Evolutionary conservation across 2,888 invertebrate genomes (phyloP).

Genomic region (Catocala sponsa): DNA sequence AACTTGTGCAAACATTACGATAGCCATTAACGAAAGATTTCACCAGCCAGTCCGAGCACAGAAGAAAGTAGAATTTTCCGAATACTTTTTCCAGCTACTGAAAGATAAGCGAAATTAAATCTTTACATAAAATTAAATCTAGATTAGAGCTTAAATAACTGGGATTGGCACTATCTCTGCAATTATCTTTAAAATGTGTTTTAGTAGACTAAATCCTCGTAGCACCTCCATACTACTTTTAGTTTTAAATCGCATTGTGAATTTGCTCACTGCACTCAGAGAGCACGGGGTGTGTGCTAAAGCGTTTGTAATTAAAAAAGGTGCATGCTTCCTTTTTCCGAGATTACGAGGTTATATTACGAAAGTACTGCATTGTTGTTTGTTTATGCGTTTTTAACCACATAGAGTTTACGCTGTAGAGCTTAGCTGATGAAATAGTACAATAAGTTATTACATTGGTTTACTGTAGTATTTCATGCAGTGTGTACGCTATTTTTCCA

Average conservation of each 20-base stretch:
- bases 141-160: slow-evolving; percentile 25
- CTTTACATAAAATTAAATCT: slow-evolving; percentile 30
- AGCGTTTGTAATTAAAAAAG: slow-evolving; percentile 64
- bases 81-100: slow-evolving; percentile 15
- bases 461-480: neutral
- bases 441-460: no score
- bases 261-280: slow-evolving; percentile 50
- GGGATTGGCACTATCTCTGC: slow-evolving; percentile 28
- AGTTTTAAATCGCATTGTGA: slow-evolving; percentile 58
- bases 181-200: slow-evolving; percentile 41
- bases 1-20: slow-evolving; percentile 14
- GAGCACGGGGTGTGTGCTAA: slow-evolving; percentile 44
- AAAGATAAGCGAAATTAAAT: slow-evolving; percentile 28
- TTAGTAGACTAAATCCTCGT: slow-evolving; percentile 31
- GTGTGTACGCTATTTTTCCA: neutral
- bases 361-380: slow-evolving; percentile 27
- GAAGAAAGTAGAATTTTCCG: slow-evolving; percentile 9
- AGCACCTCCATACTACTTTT: slow-evolving; percentile 25
- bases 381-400: slow-evolving; percentile 17
- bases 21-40: slow-evolving; percentile 11
- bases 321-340: slow-evolving; percentile 42
- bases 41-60: slow-evolving; percentile 1
- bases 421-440: no score
- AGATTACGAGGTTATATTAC: slow-evolving; percentile 42
- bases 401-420: neutral